These are phyloP conservation scores for Cerastoderma edule DNA, from an alignment of 2,888 invertebrate species.

Conservation along the genomic window DNA sequence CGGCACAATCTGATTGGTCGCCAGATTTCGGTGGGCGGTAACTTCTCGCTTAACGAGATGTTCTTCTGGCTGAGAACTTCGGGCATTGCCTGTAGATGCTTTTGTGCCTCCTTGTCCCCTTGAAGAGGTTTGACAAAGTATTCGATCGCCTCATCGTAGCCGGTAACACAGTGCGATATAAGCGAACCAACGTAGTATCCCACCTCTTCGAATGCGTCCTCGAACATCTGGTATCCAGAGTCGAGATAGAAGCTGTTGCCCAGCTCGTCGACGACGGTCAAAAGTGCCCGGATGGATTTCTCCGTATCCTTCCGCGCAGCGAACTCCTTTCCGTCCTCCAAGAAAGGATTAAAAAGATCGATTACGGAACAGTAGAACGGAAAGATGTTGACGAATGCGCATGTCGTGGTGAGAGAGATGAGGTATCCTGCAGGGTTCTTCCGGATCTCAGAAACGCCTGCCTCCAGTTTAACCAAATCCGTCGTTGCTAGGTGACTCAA, in stretches of 20 bases:
- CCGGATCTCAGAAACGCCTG: constrained; percentile 57
- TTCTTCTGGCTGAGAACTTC: constrained; percentile 65
- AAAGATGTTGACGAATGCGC: constrained; percentile 66
- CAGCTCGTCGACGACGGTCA: constrained; percentile 55
- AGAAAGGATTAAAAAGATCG: constrained; percentile 58
- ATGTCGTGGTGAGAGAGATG: constrained; percentile 52
- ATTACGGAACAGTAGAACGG: constrained; percentile 64
- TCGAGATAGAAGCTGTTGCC: constrained; percentile 70
- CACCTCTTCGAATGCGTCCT: constrained; percentile 63
- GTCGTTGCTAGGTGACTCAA: constrained; percentile 59
- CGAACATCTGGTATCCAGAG: constrained; percentile 62
- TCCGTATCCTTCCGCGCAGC: constrained; percentile 46
- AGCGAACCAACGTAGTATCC: constrained; percentile 45
- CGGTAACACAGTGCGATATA: constrained; percentile 58
- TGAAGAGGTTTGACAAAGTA: constrained; percentile 65
- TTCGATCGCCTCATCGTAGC: constrained; percentile 67
- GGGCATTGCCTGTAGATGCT: constrained; percentile 61
- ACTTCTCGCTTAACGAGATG: constrained; percentile 64
- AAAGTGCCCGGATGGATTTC: constrained; percentile 53
- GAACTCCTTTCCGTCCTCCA: constrained; percentile 57
- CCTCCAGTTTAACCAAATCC: constrained; percentile 50
- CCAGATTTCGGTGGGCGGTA: constrained; percentile 67
- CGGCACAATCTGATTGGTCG: constrained; percentile 68
- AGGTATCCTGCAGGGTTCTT: constrained; percentile 54
- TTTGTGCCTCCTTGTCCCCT: constrained; percentile 62